phyloP scores from a whole-genome alignment of 2,797 vertebrate species.

The Gadopsis marmoratus region DNA sequence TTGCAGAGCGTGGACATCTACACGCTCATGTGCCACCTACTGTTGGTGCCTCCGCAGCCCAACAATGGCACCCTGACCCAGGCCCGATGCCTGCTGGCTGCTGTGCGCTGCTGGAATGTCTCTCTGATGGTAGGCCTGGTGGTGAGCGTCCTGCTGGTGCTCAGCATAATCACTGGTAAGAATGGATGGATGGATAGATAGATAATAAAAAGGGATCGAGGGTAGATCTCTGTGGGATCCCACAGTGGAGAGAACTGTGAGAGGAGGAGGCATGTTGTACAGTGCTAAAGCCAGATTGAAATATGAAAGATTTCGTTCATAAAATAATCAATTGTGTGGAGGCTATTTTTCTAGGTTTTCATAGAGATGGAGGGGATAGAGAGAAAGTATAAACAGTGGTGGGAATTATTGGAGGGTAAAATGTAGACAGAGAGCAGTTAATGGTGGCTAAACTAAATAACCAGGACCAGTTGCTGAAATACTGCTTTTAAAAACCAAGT shows the following conservation, averaged over 20 bases:
- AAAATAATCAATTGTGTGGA: too few species aligned
- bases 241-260: neutral
- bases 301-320: too few species aligned
- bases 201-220: neutral
- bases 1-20: conserved; percentile 93
- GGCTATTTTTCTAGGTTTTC: too few species aligned
- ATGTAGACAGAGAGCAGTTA: too few species aligned
- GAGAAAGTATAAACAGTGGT: too few species aligned
- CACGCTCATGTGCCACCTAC: conserved; percentile 94
- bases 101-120: conserved; percentile 85
- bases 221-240: neutral
- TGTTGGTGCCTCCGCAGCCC: conserved; percentile 85
- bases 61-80: conserved; percentile 91
- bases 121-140: conserved; percentile 80
- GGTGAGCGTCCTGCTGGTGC: conserved; percentile 85
- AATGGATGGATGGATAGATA: neutral
- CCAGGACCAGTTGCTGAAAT: too few species aligned
- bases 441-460: too few species aligned
- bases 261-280: too few species aligned
- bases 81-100: conserved; percentile 86
- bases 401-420: too few species aligned
- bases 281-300: too few species aligned
- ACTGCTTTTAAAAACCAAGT: too few species aligned
- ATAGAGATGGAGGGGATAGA: too few species aligned
- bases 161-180: conserved; percentile 82